phyloP scores from a whole-genome alignment of 2,888 invertebrate species.

The Molorchus minor region DNA sequence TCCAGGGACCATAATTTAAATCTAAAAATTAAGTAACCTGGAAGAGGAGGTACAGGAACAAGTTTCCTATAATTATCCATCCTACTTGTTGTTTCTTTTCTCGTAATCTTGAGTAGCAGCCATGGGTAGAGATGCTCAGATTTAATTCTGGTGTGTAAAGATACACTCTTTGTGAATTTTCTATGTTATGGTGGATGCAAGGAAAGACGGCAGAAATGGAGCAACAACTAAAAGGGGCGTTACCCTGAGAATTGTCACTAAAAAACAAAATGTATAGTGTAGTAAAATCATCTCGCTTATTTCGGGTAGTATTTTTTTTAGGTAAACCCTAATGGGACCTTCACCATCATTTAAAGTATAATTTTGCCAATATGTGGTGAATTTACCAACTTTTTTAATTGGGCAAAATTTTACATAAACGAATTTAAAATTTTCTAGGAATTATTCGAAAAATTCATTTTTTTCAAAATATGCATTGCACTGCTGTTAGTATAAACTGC shows the following conservation, averaged over 20 bases:
- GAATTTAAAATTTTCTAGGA: too few species aligned
- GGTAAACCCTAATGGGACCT: too few species aligned
- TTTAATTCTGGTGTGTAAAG: slow-evolving; percentile 65
- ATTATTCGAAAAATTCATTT: too few species aligned
- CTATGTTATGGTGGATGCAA: slow-evolving; percentile 70
- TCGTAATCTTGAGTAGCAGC: slow-evolving; percentile 55
- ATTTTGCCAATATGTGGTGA: too few species aligned
- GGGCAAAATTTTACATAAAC: too few species aligned
- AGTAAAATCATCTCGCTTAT: too few species aligned
- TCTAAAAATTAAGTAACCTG: slow-evolving; percentile 38
- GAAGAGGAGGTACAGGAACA: slow-evolving; percentile 48
- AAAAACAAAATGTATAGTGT: background rate
- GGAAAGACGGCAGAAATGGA: slow-evolving; percentile 66
- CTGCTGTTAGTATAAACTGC: too few species aligned
- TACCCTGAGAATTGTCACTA: slow-evolving; percentile 55
- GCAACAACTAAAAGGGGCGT: slow-evolving; percentile 73
- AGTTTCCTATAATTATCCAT: slow-evolving; percentile 55
- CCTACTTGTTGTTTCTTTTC: slow-evolving; percentile 53
- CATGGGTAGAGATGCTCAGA: slow-evolving; percentile 57
- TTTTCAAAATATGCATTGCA: too few species aligned
- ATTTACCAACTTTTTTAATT: too few species aligned
- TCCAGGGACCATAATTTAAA: background rate
- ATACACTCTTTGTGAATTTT: slow-evolving; percentile 65
- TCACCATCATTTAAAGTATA: too few species aligned
- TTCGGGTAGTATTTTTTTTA: too few species aligned